Base-by-base conservation (phyloP, 2,113 vertebrate genomes). In the Proterorhinus semilunaris region DNA sequence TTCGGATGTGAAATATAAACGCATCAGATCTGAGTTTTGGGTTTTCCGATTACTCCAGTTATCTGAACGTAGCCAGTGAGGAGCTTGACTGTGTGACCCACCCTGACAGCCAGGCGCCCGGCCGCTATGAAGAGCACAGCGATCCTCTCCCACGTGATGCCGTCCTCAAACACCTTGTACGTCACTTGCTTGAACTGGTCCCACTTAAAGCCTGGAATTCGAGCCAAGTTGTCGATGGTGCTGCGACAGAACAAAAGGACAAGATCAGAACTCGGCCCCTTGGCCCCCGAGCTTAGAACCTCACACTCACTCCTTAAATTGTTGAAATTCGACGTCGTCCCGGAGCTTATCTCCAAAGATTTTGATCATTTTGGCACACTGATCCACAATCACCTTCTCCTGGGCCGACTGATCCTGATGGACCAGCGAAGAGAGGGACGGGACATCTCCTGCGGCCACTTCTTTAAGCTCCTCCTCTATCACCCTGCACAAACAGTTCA, bases 71-170 rank as follows among this genome's bases (percentile, higher is more conserved):
- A 36, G 27, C 0, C 4, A 3, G 27, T 36, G 21, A 21, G 21
- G 21, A 21, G 4, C 27, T 36, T 36, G 2, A 4, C 0, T 36
- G 27, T 36, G 27, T 36, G 42, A 49, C 78, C 16, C 42, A 85
- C 85, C 83, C 7, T 79, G 15, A 81, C n/a, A 46, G 85, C 80
- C 11, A 87, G 51, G 51, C 21, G 77, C 5, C 85, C 83, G 0
- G 80, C 85, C 0, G 85, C 80, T 1, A 85, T 85, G 71, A 87
- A 79, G 27, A 87, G 85, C 66, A 85, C 78, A 4, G 76, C 83
- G 1, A 87, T 87, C 36, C 50, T 79, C 76, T 85, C 83, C 85
- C 85, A 87, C 44, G 69, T 80, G 69, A 87, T 87, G 5, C 80
- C 78, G 0, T 65, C 48, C 10, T 77, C 9, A 16, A 87, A 63